Base-by-base conservation (phyloP, 1,140 invertebrate species). In the Aphelenchoides fujianensis region DNA sequence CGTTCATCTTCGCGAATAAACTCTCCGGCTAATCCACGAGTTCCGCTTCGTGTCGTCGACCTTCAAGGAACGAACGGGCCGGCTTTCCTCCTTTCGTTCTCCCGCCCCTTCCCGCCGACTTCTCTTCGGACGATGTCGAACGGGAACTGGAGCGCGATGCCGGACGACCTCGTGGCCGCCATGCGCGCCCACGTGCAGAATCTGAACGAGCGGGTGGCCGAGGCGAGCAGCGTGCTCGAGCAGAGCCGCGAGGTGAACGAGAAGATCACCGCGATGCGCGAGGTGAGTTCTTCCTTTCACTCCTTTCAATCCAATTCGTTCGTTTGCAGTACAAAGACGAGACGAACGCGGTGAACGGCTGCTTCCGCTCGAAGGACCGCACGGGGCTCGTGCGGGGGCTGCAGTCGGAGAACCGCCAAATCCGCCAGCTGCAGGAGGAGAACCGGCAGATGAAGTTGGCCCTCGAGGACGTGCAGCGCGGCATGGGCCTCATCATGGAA, bases 241-340 rank as follows among this genome's bases (percentile, higher is more conserved):
- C 69, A 70, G 34, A 31, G 55, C 5, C 64, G 53, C n/a, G 19
- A 23, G 1, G 69, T 70, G 1, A 70, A 28, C 1, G 69, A 70
- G n/a, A 70, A 70, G 32, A 9, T 70, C 19, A 62, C 32, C n/a
- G 69, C 68, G 30, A 70, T 70, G 69, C 36, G 53, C 28, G 69
- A 67, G 69, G 69, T 70, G 0, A 9, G 69, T 1, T 19, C 3
- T 9, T 9, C n/a, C 16, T 64, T 5, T 52, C 9, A 5, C 12
- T 28, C 53, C n/a, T n/a, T n/a, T n/a, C n/a, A n/a, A 27, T 19
- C 34, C 12, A 28, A 16, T n/a, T 1, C 30, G n/a, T 30, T 66
- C 30, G 16, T 1, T 70, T 70, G 61, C 27, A 70, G 69, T 70
- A 70, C 54, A 70, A 70, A 12, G 28, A 70, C 27, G 69, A 70